These are phyloP conservation scores for Hylyphantes graminicola DNA, from an alignment of 1,140 invertebrate species.

Conservation along the genomic window DNA sequence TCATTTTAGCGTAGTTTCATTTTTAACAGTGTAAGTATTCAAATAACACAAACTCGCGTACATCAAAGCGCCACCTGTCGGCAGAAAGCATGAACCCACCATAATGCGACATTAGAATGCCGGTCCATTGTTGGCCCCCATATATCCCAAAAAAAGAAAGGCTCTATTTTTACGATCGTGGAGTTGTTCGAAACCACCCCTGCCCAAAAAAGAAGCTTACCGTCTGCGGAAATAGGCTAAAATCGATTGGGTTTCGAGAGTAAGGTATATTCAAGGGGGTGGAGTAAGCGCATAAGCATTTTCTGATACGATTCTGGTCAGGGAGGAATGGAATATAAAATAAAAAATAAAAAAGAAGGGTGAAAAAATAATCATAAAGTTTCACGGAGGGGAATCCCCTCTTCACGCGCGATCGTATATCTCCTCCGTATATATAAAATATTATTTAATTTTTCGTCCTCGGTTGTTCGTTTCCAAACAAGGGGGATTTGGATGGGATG, in stretches of 20 bases:
- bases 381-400: conserved; percentile 3
- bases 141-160: conserved; percentile 53
- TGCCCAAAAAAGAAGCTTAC: conserved; percentile 41
- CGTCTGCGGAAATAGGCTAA: conserved; percentile 49
- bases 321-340: conserved; percentile 26
- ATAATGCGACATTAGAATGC: conserved; percentile 57
- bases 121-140: conserved; percentile 44
- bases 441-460: conserved; percentile 56
- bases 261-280: conserved; percentile 15
- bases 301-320: conserved; percentile 56
- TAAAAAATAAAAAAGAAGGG: conserved; percentile 16
- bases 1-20: no score
- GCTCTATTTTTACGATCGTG: conserved; percentile 58
- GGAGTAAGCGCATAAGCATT: conserved; percentile 57
- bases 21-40: no score
- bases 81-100: not conserved
- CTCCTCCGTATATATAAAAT: conserved; percentile 44
- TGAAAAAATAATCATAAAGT: not conserved
- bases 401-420: conserved; percentile 38
- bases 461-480: conserved; percentile 1
- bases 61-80: conserved; percentile 35
- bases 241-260: conserved; percentile 48
- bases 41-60: no score
- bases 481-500: conserved; percentile 25
- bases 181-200: conserved; percentile 38